Evolutionary conservation across 2,113 vertebrate genomes (phyloP).

Genomic region (Marmota flaviventris): DNA sequence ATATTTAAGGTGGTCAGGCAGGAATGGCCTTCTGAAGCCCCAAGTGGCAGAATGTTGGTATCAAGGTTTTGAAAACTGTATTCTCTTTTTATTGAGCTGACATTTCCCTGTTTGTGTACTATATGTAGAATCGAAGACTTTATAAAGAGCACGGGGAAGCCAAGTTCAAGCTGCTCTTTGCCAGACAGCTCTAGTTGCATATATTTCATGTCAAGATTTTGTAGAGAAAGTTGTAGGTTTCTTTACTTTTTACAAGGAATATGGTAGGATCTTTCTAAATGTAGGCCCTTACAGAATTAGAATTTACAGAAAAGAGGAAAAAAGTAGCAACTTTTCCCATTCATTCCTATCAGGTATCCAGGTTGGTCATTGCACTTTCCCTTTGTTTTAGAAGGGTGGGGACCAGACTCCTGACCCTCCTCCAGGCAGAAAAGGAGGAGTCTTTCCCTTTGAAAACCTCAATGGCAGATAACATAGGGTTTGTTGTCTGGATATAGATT

Average conservation of each 20-base stretch:
- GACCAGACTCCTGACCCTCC: background rate
- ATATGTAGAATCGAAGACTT: slow-evolving; percentile 80
- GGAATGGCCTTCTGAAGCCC: slow-evolving; percentile 88
- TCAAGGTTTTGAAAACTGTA: slow-evolving; percentile 78
- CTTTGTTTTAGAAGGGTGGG: slow-evolving; percentile 49
- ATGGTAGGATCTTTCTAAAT: slow-evolving; percentile 57
- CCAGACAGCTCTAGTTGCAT: slow-evolving; percentile 78
- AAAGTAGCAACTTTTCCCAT: slow-evolving; percentile 31
- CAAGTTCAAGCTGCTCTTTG: slow-evolving; percentile 50
- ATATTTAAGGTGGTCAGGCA: slow-evolving; percentile 94
- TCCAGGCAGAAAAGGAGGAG: slow-evolving; percentile 12
- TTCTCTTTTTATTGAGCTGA: slow-evolving; percentile 78
- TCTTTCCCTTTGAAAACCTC: slow-evolving; percentile 35
- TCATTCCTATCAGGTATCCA: background rate
- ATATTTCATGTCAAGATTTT: slow-evolving; percentile 73
- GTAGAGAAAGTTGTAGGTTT: slow-evolving; percentile 77
- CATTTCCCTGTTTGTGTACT: slow-evolving; percentile 79
- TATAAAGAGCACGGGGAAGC: slow-evolving; percentile 66
- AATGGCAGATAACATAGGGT: background rate
- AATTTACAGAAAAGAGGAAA: slow-evolving; percentile 59
- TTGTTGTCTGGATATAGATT: background rate
- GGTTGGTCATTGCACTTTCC: slow-evolving; percentile 3
- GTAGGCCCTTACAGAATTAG: slow-evolving; percentile 62
- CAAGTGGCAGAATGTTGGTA: slow-evolving; percentile 77
- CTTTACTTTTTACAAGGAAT: slow-evolving; percentile 75